Percentiles rank a stretch among this genome's conserved stretches.
phyloP scores from a whole-genome alignment of 2,113 vertebrate species.

The Chroicocephalus ridibundus region DNA sequence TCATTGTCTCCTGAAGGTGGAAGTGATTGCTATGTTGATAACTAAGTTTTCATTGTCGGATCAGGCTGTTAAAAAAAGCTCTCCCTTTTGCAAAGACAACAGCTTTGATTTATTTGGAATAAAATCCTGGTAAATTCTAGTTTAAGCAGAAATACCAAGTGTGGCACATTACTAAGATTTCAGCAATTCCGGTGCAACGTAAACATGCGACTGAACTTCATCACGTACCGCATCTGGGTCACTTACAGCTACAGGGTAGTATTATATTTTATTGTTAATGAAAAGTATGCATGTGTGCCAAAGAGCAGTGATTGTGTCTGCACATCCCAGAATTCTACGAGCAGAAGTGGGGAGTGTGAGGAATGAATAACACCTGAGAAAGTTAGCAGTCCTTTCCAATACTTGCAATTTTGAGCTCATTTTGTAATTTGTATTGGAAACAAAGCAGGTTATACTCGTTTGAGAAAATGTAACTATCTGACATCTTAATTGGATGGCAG shows the following conservation, averaged over 20 bases:
- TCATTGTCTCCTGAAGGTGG: constrained; percentile 28
- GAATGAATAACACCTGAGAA: not conserved
- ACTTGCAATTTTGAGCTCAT: not conserved
- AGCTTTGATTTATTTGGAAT: not conserved
- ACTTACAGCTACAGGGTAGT: not conserved
- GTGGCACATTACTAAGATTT: not conserved
- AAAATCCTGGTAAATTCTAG: not conserved
- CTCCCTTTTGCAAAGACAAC: not conserved
- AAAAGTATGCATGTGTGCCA: not conserved
- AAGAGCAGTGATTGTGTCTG: not conserved
- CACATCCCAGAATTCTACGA: not conserved
- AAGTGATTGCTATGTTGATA: not conserved
- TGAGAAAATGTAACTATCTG: not conserved
- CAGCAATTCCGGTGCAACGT: not conserved
- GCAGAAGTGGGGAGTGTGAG: not conserved
- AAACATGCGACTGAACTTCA: not conserved
- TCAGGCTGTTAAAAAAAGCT: not conserved
- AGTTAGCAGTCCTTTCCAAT: not conserved
- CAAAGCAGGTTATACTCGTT: not conserved
- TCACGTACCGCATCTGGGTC: not conserved
- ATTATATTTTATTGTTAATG: not conserved
- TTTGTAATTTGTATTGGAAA: not conserved
- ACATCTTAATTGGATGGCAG: not conserved
- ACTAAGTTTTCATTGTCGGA: not conserved
- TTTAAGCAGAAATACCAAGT: not conserved